These are phyloP conservation scores for Setophaga kirtlandii DNA, from an alignment of 2,113 vertebrate genomes.

Conservation along the genomic window DNA sequence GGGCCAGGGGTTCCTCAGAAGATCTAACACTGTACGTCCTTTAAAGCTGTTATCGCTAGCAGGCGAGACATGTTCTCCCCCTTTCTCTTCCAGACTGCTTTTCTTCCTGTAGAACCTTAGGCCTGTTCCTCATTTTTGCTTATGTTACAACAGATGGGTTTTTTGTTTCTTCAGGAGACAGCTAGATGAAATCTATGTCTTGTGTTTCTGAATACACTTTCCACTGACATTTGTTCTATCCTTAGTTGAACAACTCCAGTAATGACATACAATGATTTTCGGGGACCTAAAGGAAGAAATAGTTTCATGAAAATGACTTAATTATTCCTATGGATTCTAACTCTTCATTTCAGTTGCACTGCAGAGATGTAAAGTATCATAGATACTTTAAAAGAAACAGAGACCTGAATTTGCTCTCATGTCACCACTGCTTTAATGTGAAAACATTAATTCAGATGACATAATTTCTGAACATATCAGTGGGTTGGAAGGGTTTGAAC, in stretches of 20 bases:
- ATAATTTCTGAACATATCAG: background rate
- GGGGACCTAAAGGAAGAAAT: background rate
- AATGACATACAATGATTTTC: background rate
- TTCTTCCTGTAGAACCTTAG: background rate
- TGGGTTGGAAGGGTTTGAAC: background rate
- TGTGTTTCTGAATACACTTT: background rate
- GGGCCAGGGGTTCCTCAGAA: constrained; percentile 26
- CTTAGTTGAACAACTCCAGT: background rate
- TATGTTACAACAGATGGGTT: background rate
- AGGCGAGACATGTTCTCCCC: background rate
- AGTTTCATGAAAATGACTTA: background rate
- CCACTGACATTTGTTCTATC: background rate
- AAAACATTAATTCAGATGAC: background rate
- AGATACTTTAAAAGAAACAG: background rate
- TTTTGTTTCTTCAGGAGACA: background rate
- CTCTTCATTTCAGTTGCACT: background rate
- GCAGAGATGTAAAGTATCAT: background rate
- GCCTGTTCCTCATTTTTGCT: background rate
- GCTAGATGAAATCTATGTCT: background rate
- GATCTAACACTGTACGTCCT: constrained; percentile 23
- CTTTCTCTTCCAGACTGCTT: background rate
- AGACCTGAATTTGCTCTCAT: background rate
- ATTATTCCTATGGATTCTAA: background rate
- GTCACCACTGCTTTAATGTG: background rate
- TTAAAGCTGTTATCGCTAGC: background rate